Conservation (phyloP, 2,113 vertebrate species). For the Misgurnus anguillicaudatus region DNA sequence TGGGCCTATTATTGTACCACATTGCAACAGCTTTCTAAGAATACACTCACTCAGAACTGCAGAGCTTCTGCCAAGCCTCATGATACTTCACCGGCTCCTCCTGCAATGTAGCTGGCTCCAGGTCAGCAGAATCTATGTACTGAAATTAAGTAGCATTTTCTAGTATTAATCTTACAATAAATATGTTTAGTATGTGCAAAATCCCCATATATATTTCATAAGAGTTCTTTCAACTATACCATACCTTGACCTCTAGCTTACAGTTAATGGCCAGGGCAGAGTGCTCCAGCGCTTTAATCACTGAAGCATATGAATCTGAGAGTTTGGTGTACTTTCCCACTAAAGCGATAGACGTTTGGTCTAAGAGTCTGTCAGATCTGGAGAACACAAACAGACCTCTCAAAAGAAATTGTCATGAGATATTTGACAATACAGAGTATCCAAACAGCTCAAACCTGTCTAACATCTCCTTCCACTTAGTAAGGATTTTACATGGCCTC, state of each 20-base stretch:
- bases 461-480: slow-evolving; percentile 98
- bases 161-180: neutral
- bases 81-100: slow-evolving; percentile 93
- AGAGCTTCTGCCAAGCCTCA: slow-evolving; percentile 95
- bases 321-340: slow-evolving; percentile 98
- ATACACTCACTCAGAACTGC: slow-evolving; percentile 87
- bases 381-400: slow-evolving; percentile 1
- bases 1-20: neutral
- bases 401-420: neutral
- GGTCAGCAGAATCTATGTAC: slow-evolving; percentile 91
- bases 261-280: slow-evolving; percentile 93
- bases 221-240: neutral
- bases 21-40: neutral
- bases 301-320: slow-evolving; percentile 93
- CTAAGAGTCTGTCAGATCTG: slow-evolving; percentile 90
- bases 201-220: neutral
- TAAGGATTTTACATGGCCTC: slow-evolving; percentile 85
- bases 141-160: slow-evolving; percentile 55
- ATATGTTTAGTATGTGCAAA: neutral
- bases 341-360: slow-evolving; percentile 88
- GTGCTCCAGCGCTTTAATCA: slow-evolving; percentile 95
- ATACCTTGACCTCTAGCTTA: slow-evolving; percentile 91
- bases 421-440: neutral
- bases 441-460: slow-evolving; percentile 79
- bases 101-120: slow-evolving; percentile 84